These are phyloP conservation scores for Hyperoodon ampullatus DNA, from an alignment of 2,113 vertebrate species.

Conservation along the genomic window DNA sequence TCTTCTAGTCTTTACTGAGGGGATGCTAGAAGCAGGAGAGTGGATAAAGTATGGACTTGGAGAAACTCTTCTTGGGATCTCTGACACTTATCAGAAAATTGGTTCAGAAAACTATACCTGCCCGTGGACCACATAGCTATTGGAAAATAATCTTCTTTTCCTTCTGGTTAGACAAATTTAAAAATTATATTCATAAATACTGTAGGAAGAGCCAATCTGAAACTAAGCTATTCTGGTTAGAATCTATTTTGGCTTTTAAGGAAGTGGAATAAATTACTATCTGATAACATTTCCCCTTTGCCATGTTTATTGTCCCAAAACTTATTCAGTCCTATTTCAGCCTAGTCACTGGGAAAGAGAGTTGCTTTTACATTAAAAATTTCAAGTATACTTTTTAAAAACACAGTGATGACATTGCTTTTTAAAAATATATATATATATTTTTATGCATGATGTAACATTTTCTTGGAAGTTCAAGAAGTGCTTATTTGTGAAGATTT, in stretches of 20 bases:
- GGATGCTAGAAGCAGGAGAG: background rate
- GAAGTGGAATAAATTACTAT: conserved; percentile 11
- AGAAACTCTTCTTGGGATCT: background rate
- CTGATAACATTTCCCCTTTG: background rate
- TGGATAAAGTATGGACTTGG: background rate
- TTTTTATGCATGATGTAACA: background rate
- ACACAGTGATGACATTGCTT: background rate
- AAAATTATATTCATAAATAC: conserved; percentile 23
- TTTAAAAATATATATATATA: background rate
- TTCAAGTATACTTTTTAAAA: conserved; percentile 17
- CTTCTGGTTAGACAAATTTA: background rate
- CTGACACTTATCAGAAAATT: background rate
- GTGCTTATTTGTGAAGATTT: conserved; percentile 15
- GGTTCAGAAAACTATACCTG: background rate
- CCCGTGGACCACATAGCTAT: background rate
- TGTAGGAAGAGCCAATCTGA: background rate
- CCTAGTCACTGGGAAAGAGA: background rate
- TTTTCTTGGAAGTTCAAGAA: conserved; percentile 7
- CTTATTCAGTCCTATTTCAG: background rate
- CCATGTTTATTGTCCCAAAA: background rate
- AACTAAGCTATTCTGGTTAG: conserved; percentile 42
- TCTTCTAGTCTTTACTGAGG: background rate
- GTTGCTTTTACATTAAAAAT: background rate
- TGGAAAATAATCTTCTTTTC: conserved; percentile 27
- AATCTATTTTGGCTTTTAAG: conserved; percentile 10